phyloP scores from a whole-genome alignment of 2,113 vertebrate species.

The Mormoops blainvillei region DNA sequence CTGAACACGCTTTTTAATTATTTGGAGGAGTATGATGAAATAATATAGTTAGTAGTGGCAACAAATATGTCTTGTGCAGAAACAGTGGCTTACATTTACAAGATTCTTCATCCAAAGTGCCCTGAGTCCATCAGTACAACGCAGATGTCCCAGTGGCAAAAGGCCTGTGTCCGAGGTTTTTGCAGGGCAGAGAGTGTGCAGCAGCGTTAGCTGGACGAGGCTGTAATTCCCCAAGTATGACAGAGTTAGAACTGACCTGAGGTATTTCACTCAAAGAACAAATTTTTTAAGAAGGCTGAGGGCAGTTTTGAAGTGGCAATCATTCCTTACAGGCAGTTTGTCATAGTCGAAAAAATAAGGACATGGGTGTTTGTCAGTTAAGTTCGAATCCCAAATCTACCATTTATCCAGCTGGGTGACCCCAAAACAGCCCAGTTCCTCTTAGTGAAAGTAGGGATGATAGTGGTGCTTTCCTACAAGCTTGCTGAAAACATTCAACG shows the following conservation, averaged over 20 bases:
- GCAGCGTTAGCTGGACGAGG: background rate
- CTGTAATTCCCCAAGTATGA: constrained; percentile 35
- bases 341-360: constrained; percentile 14
- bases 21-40: background rate
- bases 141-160: background rate
- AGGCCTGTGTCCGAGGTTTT: background rate
- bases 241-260: constrained; percentile 57
- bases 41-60: background rate
- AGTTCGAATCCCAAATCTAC: background rate
- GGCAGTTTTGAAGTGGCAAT: constrained; percentile 55
- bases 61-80: background rate
- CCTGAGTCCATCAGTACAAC: background rate
- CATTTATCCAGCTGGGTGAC: background rate
- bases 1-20: background rate
- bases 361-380: background rate
- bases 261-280: constrained; percentile 53
- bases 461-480: background rate
- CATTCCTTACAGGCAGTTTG: constrained; percentile 49
- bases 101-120: background rate
- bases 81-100: background rate
- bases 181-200: background rate
- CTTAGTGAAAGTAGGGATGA: background rate
- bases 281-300: constrained; percentile 64
- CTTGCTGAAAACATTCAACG: background rate
- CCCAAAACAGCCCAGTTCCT: background rate